A percentile compares a stretch with the other conserved stretches of the same genome.
phyloP scores from a whole-genome alignment of 2,888 invertebrate genomes.

The Gibbula magus region DNA sequence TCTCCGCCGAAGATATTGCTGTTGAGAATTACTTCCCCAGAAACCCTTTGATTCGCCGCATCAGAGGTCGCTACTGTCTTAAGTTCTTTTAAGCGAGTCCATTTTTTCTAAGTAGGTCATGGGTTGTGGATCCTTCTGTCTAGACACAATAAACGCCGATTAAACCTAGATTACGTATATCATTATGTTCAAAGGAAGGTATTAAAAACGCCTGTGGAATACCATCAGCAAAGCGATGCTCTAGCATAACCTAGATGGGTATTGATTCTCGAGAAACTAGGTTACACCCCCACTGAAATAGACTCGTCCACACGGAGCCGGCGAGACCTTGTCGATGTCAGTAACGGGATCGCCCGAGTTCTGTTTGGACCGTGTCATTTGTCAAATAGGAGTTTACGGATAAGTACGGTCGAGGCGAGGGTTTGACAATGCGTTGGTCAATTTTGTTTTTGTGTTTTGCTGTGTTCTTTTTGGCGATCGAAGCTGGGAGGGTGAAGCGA shows the following conservation, averaged over 20 bases:
- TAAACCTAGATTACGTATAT: no score
- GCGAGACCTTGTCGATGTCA: background rate
- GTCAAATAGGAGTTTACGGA: background rate
- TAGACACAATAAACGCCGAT: no score
- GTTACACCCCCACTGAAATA: background rate
- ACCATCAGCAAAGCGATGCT: no score
- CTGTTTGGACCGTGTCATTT: background rate
- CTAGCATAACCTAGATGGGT: no score
- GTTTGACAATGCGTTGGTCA: background rate
- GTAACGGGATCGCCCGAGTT: background rate
- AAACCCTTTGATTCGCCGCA: background rate
- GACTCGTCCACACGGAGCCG: background rate
- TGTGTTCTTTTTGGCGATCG: background rate
- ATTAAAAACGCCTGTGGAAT: no score
- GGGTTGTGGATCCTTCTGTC: no score
- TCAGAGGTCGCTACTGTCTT: slow-evolving; percentile 1
- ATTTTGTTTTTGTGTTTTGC: background rate
- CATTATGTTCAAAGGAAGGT: no score
- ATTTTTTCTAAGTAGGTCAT: background rate
- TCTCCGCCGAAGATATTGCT: no score
- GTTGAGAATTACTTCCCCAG: background rate
- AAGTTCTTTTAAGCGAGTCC: background rate
- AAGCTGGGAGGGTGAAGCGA: background rate
- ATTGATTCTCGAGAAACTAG: no score
- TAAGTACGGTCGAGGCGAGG: background rate